Evolutionary conservation across 2,888 invertebrate genomes (phyloP).

Genomic region (Andrena camellia): DNA sequence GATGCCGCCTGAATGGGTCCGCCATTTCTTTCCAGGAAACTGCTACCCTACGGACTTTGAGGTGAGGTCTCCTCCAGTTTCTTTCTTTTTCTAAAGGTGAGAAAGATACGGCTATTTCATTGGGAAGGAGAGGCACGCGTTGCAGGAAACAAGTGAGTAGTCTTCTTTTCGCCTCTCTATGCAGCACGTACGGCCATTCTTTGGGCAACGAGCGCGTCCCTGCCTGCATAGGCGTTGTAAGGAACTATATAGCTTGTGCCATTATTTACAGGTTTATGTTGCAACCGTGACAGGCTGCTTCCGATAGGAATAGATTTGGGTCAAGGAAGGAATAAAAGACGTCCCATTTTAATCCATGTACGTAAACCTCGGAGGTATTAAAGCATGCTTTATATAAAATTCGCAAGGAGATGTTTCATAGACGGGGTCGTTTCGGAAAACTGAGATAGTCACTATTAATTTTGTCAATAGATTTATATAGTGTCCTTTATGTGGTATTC

Average conservation of each 20-base stretch:
- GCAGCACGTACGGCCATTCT: conserved; percentile 6
- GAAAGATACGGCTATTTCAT: conserved; percentile 28
- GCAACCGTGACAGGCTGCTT: background rate
- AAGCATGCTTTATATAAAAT: too few species aligned
- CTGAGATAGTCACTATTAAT: too few species aligned
- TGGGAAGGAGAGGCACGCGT: conserved; percentile 6
- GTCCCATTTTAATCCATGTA: background rate
- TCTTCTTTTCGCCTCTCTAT: background rate
- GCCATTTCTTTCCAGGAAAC: conserved; percentile 44
- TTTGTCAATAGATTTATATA: too few species aligned
- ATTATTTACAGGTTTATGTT: conserved; percentile 16
- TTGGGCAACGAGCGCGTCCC: conserved; percentile 2
- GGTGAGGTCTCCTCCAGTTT: background rate
- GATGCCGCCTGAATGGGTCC: conserved; percentile 26
- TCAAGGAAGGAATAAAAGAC: background rate
- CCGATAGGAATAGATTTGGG: background rate
- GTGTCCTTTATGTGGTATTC: too few species aligned
- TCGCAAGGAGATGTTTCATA: too few species aligned
- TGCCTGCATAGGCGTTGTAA: background rate
- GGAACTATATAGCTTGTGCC: conserved; percentile 14
- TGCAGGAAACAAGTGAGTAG: conserved; percentile 20
- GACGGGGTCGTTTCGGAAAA: too few species aligned
- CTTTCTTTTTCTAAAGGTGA: conserved; percentile 18
- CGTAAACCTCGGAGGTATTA: too few species aligned
- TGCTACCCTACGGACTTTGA: conserved; percentile 30